A percentile compares a stretch with the other conserved stretches of the same genome.
These are phyloP conservation scores for Ictalurus furcatus DNA, from an alignment of 2,113 vertebrate species.

Conservation along the genomic window DNA sequence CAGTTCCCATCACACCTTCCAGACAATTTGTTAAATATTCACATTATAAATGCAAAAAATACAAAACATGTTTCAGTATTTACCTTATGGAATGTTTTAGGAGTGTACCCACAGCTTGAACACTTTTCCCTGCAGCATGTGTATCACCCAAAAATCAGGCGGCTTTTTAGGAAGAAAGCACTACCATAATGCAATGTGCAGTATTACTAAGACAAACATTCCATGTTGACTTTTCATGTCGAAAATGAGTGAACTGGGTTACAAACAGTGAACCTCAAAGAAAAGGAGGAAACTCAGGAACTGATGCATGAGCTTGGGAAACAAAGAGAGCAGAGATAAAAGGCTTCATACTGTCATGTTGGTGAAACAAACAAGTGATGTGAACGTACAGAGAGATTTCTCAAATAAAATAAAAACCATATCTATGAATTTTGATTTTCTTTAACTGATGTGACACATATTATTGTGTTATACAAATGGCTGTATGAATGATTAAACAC, in stretches of 20 bases:
- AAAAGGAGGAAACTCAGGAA: slow-evolving; percentile 84
- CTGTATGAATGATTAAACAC: background rate
- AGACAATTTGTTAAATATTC: background rate
- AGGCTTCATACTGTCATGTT: background rate
- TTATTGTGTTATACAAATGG: background rate
- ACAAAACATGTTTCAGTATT: background rate
- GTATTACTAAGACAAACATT: background rate
- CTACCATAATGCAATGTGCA: background rate
- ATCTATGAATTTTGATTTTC: background rate
- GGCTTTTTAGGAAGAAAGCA: background rate
- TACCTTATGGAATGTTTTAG: background rate
- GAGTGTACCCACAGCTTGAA: slow-evolving; percentile 4
- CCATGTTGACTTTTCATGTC: background rate
- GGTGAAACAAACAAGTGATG: slow-evolving; percentile 11
- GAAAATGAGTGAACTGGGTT: slow-evolving; percentile 68
- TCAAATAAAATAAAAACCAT: background rate
- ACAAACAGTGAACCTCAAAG: slow-evolving; percentile 85
- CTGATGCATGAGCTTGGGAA: slow-evolving; percentile 79
- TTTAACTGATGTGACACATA: background rate
- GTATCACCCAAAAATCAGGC: background rate
- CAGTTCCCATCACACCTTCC: background rate
- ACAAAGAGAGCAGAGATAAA: slow-evolving; percentile 45
- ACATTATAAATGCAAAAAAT: background rate
- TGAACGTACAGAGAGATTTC: background rate
- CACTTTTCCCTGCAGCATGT: background rate